These are phyloP conservation scores for Pomacea canaliculata DNA, from an alignment of 2,888 invertebrate genomes.

Conservation along the genomic window DNA sequence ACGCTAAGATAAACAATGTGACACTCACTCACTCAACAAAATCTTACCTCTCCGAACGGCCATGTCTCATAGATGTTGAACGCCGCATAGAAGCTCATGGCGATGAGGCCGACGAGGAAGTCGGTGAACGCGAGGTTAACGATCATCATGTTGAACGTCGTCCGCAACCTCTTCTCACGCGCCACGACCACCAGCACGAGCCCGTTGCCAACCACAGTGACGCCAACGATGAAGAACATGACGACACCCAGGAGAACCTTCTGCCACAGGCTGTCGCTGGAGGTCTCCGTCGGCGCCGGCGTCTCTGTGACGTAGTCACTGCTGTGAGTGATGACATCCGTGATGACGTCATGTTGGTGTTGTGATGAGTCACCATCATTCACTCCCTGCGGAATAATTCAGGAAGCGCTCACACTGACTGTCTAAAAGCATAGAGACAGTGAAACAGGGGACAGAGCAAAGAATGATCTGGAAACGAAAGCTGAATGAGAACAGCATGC, in stretches of 20 bases:
- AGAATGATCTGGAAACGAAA: no score
- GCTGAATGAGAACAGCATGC: no score
- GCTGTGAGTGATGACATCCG: no score
- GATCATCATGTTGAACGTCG: constrained; percentile 62
- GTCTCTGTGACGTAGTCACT: neutral
- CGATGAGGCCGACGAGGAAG: constrained; percentile 60
- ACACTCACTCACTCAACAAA: no score
- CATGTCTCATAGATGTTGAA: constrained; percentile 38
- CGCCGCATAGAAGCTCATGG: constrained; percentile 66
- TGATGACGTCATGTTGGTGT: no score
- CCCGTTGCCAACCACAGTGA: constrained; percentile 62
- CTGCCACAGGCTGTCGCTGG: neutral
- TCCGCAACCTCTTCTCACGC: constrained; percentile 61
- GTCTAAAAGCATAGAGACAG: no score
- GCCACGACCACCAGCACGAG: constrained; percentile 63
- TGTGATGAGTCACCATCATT: no score
- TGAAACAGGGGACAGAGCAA: no score
- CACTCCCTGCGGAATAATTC: no score
- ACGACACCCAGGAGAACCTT: constrained; percentile 37
- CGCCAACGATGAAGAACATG: constrained; percentile 44
- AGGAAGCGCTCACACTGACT: no score
- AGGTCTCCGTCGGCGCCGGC: neutral
- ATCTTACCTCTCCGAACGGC: constrained; percentile 14
- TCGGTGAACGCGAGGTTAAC: constrained; percentile 61
- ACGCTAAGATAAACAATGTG: no score